Base-by-base conservation (phyloP, 53 echinoderm and acorn worm genomes). In the Echinometra lucunter region DNA sequence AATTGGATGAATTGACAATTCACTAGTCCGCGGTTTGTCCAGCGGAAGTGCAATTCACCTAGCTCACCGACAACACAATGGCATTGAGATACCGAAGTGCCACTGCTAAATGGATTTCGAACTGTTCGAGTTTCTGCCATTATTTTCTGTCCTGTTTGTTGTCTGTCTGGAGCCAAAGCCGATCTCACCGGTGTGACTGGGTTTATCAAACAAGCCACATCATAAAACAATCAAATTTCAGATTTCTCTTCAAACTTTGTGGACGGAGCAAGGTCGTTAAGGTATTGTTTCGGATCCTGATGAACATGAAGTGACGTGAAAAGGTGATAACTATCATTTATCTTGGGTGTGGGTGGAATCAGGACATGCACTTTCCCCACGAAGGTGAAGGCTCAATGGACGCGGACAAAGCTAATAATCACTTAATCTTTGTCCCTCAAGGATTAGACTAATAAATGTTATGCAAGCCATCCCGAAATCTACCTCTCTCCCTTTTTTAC, bases 231-330 rank as follows among this genome's bases (percentile, higher is more conserved):
- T 78, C 19, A 40, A n/a, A 78, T 78, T 78, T 42, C 19, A 40
- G 28, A 17, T 42, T 38, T 13, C n/a, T 18, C 78, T 16, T 4
- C 78, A 13, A 78, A 63, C 17, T 78, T 78, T 42, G 38, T 42
- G 78, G 78, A 35, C 21, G 17, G 6, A 19, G 18, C 78, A 78
- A 78, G 78, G 78, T 78, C 78, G 78, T 30, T 19, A 18, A 78
- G 17, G 78, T 78, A 78, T 78, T 78, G 42, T 78, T 78, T 78
- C 42, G 78, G 78, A 78, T 78, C 40, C 42, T 42, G 38, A 19
- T 23, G 18, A 21, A 1, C 78, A 78, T 38, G 38, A 78, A 12
- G 38, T 40, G 78, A 35, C 42, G 42, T 21, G 78, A 78, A 75
- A 78, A 78, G 21, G 78, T 42, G 42, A 78, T 78, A 35, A 12